Conservation (phyloP, 2,888 invertebrate genomes). For the Chrysopilus asiliformis region DNA sequence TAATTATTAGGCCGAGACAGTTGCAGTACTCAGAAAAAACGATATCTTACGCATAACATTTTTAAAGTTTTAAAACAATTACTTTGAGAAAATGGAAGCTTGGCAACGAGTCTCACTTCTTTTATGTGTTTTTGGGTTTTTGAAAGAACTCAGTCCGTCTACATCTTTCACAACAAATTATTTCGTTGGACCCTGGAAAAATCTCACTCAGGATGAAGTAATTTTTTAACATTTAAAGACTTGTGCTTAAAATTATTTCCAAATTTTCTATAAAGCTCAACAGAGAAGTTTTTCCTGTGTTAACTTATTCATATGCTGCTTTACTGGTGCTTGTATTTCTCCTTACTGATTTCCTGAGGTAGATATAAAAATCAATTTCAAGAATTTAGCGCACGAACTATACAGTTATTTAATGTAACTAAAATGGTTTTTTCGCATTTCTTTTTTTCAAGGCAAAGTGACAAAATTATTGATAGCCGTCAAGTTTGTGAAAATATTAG, state of each 20-base stretch:
- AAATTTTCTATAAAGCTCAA: conserved; percentile 41
- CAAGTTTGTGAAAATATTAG: too few relatives aligned
- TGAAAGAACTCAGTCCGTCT: conserved; percentile 72
- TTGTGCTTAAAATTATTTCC: background rate
- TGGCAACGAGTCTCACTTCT: conserved; percentile 60
- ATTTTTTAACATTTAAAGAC: background rate
- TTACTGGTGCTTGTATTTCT: conserved; percentile 66
- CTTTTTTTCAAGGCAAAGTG: too few relatives aligned
- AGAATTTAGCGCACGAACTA: too few relatives aligned
- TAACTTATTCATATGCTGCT: conserved; percentile 73
- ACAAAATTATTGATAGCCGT: too few relatives aligned
- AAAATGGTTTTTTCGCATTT: too few relatives aligned
- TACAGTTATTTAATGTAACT: too few relatives aligned
- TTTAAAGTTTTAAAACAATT: too few relatives aligned
- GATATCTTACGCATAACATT: too few relatives aligned
- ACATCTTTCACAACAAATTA: conserved; percentile 76
- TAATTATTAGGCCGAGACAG: too few relatives aligned
- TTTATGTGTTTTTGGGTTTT: conserved; percentile 63
- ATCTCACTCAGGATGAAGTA: conserved; percentile 47
- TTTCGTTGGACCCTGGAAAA: conserved; percentile 60
- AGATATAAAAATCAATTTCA: too few relatives aligned
- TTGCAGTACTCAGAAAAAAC: too few relatives aligned
- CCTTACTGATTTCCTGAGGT: conserved; percentile 59
- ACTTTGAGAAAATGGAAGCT: conserved; percentile 35
- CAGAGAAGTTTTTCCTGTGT: conserved; percentile 70